Evolutionary conservation across 2,888 invertebrate species (phyloP).

Genomic region (Pammene fasciana): DNA sequence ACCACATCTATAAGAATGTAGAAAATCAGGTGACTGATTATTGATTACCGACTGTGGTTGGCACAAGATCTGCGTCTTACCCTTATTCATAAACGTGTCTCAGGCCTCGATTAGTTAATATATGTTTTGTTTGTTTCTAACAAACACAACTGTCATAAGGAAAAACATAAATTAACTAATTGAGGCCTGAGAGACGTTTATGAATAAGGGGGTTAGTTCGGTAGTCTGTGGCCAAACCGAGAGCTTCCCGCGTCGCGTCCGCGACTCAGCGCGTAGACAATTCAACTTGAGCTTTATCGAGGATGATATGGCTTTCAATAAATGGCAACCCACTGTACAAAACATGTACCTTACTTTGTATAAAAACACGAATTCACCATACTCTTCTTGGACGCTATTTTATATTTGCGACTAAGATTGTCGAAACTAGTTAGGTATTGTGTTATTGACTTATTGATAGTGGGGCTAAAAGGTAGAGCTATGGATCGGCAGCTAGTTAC

Average conservation of each 20-base stretch:
- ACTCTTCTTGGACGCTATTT: conserved; percentile 29
- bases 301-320: conserved; percentile 11
- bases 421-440: conserved; percentile 33
- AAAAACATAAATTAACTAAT: too few relatives aligned
- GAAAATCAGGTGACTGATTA: too few relatives aligned
- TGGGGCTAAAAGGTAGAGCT: conserved; percentile 37
- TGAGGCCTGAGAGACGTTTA: too few relatives aligned
- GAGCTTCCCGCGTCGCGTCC: background rate
- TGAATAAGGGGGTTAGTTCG: too few relatives aligned
- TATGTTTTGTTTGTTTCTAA: too few relatives aligned
- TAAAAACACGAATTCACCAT: conserved; percentile 28
- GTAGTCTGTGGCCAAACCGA: too few relatives aligned
- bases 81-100: too few relatives aligned
- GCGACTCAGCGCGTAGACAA: conserved; percentile 3
- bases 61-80: too few relatives aligned
- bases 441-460: conserved; percentile 21
- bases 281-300: conserved; percentile 5
- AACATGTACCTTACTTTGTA: conserved; percentile 39
- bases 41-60: too few relatives aligned
- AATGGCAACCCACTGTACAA: conserved; percentile 37
- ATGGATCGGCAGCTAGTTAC: conserved; percentile 37
- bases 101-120: too few relatives aligned
- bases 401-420: conserved; percentile 30
- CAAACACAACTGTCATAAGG: too few relatives aligned
- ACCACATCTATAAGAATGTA: too few relatives aligned